Base-by-base conservation (phyloP, 2,797 vertebrate genomes). In the Sebastes diploproa region DNA sequence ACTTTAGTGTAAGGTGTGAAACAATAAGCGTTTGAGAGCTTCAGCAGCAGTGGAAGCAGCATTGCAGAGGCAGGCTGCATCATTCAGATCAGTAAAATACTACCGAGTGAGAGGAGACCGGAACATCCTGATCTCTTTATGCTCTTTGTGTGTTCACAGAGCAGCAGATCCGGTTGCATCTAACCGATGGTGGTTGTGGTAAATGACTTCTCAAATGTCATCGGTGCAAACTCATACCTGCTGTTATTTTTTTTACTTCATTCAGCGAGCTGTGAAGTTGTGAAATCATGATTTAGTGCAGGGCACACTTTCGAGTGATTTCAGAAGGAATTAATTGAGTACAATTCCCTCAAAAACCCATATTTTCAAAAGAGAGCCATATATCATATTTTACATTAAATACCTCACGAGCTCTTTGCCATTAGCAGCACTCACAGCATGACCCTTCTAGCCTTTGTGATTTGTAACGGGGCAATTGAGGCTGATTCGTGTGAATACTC, bases 51-150 rank as follows among this genome's bases (percentile, higher is more conserved):
- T 58, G 69, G 72, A 73, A 87, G 86, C 88, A 86, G 91, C 92
- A 94, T 55, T 94, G 92, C 92, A 90, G 92, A 81, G 84, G 83
- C 66, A 73, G 77, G 30, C 88, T 87, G 86, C 84, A 90, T 88
- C 87, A 79, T 10, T 46, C 59, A 74, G 69, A 75, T 32, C 54
- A 59, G 56, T 79, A 18, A 83, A 64, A 76, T 80, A 81, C 75
- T 72, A 85, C 64, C 12, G 64, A 78, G 75, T 23, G 67, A 75
- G 66, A 72, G 22, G 71, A 69, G 69, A 77, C 78, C 30, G 54
- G 77, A 84, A 85, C 77, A 73, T 80, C 62, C 38, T 18, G 68
- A 77, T 87, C 73, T 63, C 74, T 55, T 72, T 32, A 54, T 13
- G 36, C 50, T 65, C 23, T 75, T 54, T 78, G 74, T 59, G 72